Evolutionary conservation across 92 coral and sea anemone genomes (phyloP).

Genomic region (Epizoanthus scotinus): DNA sequence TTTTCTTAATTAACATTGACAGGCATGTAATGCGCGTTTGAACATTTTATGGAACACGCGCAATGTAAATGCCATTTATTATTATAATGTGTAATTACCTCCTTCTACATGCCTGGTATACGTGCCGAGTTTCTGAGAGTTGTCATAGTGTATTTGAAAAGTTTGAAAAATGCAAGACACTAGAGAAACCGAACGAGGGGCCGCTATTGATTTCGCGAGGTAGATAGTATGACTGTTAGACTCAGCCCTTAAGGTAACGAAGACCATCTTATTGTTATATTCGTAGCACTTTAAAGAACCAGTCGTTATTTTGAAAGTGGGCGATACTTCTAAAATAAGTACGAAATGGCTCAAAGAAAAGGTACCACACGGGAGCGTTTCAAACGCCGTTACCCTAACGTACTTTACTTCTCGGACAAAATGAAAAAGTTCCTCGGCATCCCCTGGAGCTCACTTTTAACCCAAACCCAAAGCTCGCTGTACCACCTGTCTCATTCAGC

Average conservation of each 20-base stretch:
- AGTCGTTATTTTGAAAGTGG: no score
- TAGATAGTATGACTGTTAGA: slow-evolving; percentile 12
- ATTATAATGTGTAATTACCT: slow-evolving; percentile 18
- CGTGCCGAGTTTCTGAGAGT: not conserved
- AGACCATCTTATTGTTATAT: no score
- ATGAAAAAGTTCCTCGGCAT: not conserved
- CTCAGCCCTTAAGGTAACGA: not conserved
- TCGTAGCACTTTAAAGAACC: no score
- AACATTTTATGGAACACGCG: no score
- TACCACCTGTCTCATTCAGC: not conserved
- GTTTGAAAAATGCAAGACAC: slow-evolving; percentile 13
- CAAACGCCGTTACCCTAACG: no score
- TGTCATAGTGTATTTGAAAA: not conserved
- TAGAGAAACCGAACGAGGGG: not conserved
- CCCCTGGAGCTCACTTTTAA: not conserved
- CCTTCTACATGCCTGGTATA: not conserved
- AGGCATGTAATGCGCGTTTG: no score
- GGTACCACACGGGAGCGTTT: no score
- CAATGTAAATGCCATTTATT: no score
- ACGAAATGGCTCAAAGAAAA: no score
- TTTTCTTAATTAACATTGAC: no score
- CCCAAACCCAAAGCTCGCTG: no score
- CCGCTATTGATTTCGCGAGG: slow-evolving; percentile 1
- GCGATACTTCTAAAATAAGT: no score
- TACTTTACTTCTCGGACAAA: not conserved